Base-by-base conservation (phyloP, 2,113 vertebrate genomes). In the Myxocyprinus asiaticus region DNA sequence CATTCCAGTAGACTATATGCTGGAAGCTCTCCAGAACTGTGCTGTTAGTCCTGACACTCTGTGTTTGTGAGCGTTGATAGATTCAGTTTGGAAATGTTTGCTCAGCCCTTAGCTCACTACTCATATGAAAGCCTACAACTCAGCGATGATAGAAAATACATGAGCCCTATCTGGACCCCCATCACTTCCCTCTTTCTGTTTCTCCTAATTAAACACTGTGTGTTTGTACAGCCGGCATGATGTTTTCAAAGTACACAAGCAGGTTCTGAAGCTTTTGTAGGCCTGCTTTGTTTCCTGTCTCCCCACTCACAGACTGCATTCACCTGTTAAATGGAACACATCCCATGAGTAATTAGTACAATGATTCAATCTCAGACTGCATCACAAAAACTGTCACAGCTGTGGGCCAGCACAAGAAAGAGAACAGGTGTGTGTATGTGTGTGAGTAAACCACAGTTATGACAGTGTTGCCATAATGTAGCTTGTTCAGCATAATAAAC, bases 141-240 rank as follows among this genome's bases (percentile, higher is more conserved):
- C 87, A 85, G 88, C 92, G 87, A 88, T 91, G 87, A 88, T 90
- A 83, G 85, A 83, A 91, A 33, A 33, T 33, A 33, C 22, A 33
- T 91, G 90, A 9, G 6, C 47, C 89, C 89, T 85, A 88, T 65
- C 85, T 83, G 45, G 10, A 61, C 15, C 82, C 61, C 77, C 79
- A 83, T 84, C 83, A 82, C 83, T 86, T 82, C 64, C 72, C 76
- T 65, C 51, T 22, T 70, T 89, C 76, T 65, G 66, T 56, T 68
- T 77, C 74, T 83, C 70, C 81, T 70, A 66, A 83, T 88, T 90
- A 88, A 89, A 88, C 85, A 88, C 83, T 78, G 77, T 75, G 81
- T 93, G 88, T 94, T 93, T 94, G 88, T 82, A 84, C 88, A 93
- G 90, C 86, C 74, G 84, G 86, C 22, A 17, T 22, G 47, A 67